Evolutionary conservation across 1,140 invertebrate species (phyloP), one percentile per base, ranked within the genome.

Genomic region (Heliconius nattereri): DNA sequence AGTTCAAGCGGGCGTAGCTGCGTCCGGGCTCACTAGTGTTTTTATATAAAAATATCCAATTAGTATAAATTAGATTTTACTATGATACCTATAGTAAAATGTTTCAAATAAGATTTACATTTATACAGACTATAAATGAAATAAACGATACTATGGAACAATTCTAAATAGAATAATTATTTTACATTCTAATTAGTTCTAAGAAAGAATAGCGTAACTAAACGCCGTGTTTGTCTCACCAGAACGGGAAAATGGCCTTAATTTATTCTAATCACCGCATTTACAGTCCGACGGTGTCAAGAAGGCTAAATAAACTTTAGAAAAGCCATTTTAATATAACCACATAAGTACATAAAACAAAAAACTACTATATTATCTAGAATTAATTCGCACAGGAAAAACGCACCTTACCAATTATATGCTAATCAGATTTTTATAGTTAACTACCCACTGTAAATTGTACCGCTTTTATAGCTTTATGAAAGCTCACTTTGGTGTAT

Each of bases 381-480:
- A 80, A 80, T 81, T 80, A 81, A 85, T 80, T 73, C 57, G 72
- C 74, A 66, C 73, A 37, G 70, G 82, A 82, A 79, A 84, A 84
- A 81, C 81, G 76, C 78, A 72, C 77, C 81, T 78, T 57, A 49
- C 79, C 89, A 86, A 89, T 89, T 91, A 89, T 82, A 89, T 89
- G 88, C 86, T 91, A 90, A 91, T 91, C 84, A 87, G 84, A 80
- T 74, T 86, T 83, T 83, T 78, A 85, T 83, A 87, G 89, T 91
- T 87, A 85, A 13, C 60, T 29, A 13, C 23, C 84, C 49, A 52
- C 19, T 81, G 85, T 89, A 85, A 85, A 86, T 85, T 85, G 84
- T 52, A 77, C 82, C 72, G 71, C 75, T 71, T 84, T 83, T 85
- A 84, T 84, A 78, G 82, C 78, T 79, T 83, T 79, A 79, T 85